Percentiles rank a stretch among this genome's conserved stretches.
Evolutionary conservation across 2,888 invertebrate genomes (phyloP).

Genomic region (Hermodice carunculata): DNA sequence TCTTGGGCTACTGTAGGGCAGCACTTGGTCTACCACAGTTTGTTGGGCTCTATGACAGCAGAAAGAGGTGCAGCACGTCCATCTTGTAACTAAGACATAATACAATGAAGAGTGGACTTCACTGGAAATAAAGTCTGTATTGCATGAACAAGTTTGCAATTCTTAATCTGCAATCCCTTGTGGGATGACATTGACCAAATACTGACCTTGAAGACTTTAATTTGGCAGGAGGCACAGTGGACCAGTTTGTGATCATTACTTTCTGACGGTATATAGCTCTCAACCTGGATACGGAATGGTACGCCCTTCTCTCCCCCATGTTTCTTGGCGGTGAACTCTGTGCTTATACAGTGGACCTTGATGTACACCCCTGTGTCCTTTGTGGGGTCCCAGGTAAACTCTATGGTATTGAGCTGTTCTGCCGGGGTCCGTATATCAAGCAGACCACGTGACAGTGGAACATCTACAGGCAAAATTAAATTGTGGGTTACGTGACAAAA

Average conservation of each 20-base stretch:
- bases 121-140: too few species aligned
- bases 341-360: conserved; percentile 93
- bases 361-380: conserved; percentile 96
- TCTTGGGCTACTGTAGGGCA: too few species aligned
- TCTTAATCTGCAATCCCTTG: too few species aligned
- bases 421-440: conserved; percentile 83
- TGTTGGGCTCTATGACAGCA: too few species aligned
- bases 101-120: too few species aligned
- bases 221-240: conserved; percentile 95
- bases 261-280: conserved; percentile 72
- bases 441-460: conserved; percentile 93
- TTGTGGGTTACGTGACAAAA: not conserved
- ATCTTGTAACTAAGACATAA: too few species aligned
- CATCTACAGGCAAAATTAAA: conserved; percentile 74
- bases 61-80: too few species aligned
- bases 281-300: conserved; percentile 95
- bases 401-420: conserved; percentile 82
- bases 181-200: too few species aligned
- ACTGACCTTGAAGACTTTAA: conserved; percentile 82
- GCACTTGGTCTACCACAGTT: too few species aligned
- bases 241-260: conserved; percentile 75
- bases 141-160: too few species aligned
- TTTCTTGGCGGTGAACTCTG: conserved; percentile 97
- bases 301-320: conserved; percentile 99
- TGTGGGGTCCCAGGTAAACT: conserved; percentile 95